These are phyloP conservation scores for Nibea albiflora DNA, from an alignment of 2,113 vertebrate species.

Conservation along the genomic window DNA sequence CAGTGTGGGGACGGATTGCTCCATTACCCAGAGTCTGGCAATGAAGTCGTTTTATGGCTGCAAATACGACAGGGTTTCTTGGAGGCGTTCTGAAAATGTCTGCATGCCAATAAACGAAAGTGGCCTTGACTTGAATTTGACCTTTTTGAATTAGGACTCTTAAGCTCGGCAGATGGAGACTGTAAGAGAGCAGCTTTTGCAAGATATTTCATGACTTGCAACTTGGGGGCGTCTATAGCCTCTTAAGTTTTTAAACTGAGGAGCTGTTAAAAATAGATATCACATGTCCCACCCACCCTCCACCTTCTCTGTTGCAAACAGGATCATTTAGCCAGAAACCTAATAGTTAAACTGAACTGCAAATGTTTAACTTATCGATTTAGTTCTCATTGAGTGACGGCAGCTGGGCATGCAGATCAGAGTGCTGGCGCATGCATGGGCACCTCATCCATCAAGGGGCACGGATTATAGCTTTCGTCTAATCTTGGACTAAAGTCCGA, in stretches of 20 bases:
- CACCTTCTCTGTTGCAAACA: neutral
- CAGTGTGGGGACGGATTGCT: conserved; percentile 61
- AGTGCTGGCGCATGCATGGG: conserved; percentile 53
- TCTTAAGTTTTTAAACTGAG: conserved; percentile 23
- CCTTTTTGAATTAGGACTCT: conserved; percentile 54
- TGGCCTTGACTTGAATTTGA: conserved; percentile 76
- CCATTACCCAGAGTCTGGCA: conserved; percentile 62
- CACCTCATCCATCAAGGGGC: conserved; percentile 61
- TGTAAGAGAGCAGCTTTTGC: conserved; percentile 8
- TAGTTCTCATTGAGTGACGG: conserved; percentile 58
- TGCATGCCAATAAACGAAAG: conserved; percentile 65
- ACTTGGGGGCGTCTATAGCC: conserved; percentile 13
- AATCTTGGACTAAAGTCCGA: conserved; percentile 42
- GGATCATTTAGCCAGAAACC: conserved; percentile 18
- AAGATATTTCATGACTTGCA: conserved; percentile 52
- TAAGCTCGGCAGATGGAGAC: conserved; percentile 51
- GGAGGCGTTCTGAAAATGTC: conserved; percentile 57
- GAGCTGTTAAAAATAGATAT: conserved; percentile 44
- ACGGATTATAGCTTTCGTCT: conserved; percentile 48
- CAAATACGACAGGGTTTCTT: conserved; percentile 55
- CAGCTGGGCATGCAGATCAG: conserved; percentile 66
- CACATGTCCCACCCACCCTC: neutral
- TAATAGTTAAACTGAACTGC: conserved; percentile 57
- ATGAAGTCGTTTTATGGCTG: conserved; percentile 50
- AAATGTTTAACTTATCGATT: conserved; percentile 62